phyloP scores from a whole-genome alignment of 1,140 invertebrate species.

The Leptinotarsa lineolata region DNA sequence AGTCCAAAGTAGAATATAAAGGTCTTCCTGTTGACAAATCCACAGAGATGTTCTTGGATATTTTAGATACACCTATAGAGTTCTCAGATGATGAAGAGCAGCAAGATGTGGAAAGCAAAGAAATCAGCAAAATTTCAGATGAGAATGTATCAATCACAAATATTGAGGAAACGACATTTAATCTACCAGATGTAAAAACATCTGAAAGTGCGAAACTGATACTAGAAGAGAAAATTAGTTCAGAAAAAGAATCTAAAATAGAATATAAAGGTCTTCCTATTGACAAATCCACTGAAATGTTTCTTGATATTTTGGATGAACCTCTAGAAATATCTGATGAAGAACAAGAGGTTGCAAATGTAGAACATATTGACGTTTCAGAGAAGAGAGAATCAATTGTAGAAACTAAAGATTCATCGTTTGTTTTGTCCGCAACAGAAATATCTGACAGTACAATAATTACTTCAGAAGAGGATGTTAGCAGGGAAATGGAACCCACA shows the following conservation, averaged over 20 bases:
- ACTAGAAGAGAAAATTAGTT: neutral
- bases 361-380: slow-evolving; percentile 56
- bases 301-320: slow-evolving; percentile 59
- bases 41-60: slow-evolving; percentile 55
- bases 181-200: neutral
- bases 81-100: slow-evolving; percentile 46
- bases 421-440: neutral
- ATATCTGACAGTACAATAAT: neutral
- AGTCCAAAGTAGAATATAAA: slow-evolving; percentile 47
- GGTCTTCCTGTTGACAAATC: slow-evolving; percentile 58
- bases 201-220: neutral
- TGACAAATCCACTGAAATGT: slow-evolving; percentile 57
- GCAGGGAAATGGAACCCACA: neutral
- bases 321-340: slow-evolving; percentile 43
- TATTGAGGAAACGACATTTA: neutral
- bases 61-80: slow-evolving; percentile 60
- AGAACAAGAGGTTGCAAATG: slow-evolving; percentile 22
- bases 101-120: slow-evolving; percentile 6
- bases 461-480: neutral
- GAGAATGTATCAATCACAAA: neutral
- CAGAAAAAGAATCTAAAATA: slow-evolving; percentile 25
- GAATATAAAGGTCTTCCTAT: slow-evolving; percentile 56
- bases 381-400: slow-evolving; percentile 58
- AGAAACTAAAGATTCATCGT: slow-evolving; percentile 31
- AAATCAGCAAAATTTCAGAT: neutral